Evolutionary conservation across 2,113 vertebrate genomes (phyloP), one percentile per base, ranked within the genome.

Genomic region (Salvelinus sp.): DNA sequence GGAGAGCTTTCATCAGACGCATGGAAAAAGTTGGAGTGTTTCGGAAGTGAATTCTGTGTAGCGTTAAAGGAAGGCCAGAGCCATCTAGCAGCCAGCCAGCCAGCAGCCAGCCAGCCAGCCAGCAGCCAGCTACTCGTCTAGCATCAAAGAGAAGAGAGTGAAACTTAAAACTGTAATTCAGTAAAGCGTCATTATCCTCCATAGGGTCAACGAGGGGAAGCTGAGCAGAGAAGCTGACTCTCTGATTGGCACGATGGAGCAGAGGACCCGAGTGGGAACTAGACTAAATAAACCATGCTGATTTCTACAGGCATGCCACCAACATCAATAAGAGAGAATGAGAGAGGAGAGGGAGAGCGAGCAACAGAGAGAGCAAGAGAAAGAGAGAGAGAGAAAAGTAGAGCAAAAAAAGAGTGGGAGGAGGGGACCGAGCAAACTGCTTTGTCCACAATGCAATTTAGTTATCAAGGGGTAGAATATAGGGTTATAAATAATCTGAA

Each of bases 121-220:
- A 30, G 30, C 30, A 30, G 30, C 30, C 30, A 33, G 30, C 30
- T 5, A 33, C 30, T 33, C 70, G 86, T 87, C 83, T 74, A 33
- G 71, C 83, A 92, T 92, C 89, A 91, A 91, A 92, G 91, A 79
- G 18, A 27, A 82, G 70, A 0, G 33, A 44, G 78, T 69, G 91
- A 90, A 93, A 92, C 83, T 81, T 80, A 89, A 92, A 90, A 89
- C 89, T 84, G 81, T 87, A 89, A 89, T 89, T 92, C 89, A 89
- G 89, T 86, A 88, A 90, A 91, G 70, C 83, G 38, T 91, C 87
- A 87, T 86, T 85, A 87, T 4, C 69, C 79, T 82, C 25, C 3
- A 9, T 80, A 14, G 48, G 48, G 85, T 77, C 85, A 89, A 88
- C 75, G 82, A 86, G 78, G 50, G 79, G 83, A 86, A 76, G 78